Evolutionary conservation across 2,888 invertebrate genomes (phyloP), one percentile per base, ranked within the genome.

Genomic region (Muscina levida): DNA sequence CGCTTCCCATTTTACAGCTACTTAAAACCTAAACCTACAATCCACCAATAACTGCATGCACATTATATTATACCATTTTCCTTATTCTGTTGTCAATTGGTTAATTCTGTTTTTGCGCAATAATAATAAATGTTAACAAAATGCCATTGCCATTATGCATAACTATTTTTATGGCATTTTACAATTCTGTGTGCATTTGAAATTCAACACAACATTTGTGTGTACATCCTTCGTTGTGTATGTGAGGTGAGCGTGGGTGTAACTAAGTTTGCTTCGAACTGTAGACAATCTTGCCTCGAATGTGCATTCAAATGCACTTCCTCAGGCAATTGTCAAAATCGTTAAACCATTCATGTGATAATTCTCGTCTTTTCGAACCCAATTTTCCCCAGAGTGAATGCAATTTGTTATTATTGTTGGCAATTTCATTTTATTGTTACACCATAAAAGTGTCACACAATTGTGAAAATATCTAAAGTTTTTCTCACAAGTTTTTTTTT

Each of bases 341-440:
- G 77, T 80, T 80, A 70, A 77, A 73, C 73, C 62, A 77, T 77
- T 70, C 73, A 66, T 66, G 70, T 66, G 31, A 48, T 26, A 22
- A 51, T 67, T 48, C 65, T 31, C 22, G 5, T 26, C 42, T 56
- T 68, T 59, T 31, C 51, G 37, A 1, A 48, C 19, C 19, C 19
- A 26, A 48, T 26, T 53, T 31, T 37, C 31, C 24, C 24, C n/a
- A 26, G 24, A 68, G 13, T 59, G 72, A 76, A 57, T 76, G 62
- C 72, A 57, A 44, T 71, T 77, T 71, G 51, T 42, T 73, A 70
- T 80, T 77, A 80, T 80, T 71, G 73, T 57, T 57, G 77, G 77
- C 80, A 80, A 80, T 80, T 80, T 80, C 53, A 73, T 77, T 80
- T 80, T 77, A 73, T 80, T 77, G 80, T 80, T 77, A 73, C 66